Evolutionary conservation across 2,113 vertebrate species (phyloP), one percentile per base, ranked within the genome.

Genomic region (Cyrtonyx montezumae): DNA sequence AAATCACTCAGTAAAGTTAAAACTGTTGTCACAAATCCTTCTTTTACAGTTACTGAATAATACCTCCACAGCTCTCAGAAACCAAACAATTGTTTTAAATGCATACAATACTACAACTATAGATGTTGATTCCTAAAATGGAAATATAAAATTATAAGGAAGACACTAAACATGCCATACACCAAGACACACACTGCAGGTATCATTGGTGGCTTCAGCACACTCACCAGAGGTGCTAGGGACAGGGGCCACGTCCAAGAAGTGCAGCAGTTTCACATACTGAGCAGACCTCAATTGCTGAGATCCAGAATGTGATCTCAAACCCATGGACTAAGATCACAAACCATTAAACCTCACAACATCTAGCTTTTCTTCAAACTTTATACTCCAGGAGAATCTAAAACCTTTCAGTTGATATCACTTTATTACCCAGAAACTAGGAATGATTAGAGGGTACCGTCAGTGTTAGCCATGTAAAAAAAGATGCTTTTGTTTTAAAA

Each of bases 1-100:
- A 90, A 92, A 84, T 19, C 9, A 58, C 91, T 79, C 69, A 95
- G 62, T 4, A 56, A 77, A 16, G 46, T 80, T 73, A 92, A 95
- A 93, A 96, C 30, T 56, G 26, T 6, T 94, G 85, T 26, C 26
- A 56, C 15, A 78, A 80, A 88, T 37, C 11, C 42, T 55, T 61
- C 63, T 45, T 36, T 4, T 28, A 66, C 45, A 25, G 67, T 14
- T 28, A 8, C 8, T 15, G 16, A 28, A 77, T 74, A 90, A 84
- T 30, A 79, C 12, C 66, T 78, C 59, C 56, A 71, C 7, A 37
- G 61, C 10, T 88, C 90, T 74, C 49, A 67, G 65, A 88, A 91
- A 65, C 5, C 2, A 68, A 74, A 17, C 13, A 46, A 61, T 30
- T 43, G 6, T 32, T 84, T 73, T 20, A 77, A 63, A 43, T 11